These are phyloP conservation scores for Drosophila fuyamai DNA, from an alignment of 1,140 invertebrate species.

Conservation along the genomic window DNA sequence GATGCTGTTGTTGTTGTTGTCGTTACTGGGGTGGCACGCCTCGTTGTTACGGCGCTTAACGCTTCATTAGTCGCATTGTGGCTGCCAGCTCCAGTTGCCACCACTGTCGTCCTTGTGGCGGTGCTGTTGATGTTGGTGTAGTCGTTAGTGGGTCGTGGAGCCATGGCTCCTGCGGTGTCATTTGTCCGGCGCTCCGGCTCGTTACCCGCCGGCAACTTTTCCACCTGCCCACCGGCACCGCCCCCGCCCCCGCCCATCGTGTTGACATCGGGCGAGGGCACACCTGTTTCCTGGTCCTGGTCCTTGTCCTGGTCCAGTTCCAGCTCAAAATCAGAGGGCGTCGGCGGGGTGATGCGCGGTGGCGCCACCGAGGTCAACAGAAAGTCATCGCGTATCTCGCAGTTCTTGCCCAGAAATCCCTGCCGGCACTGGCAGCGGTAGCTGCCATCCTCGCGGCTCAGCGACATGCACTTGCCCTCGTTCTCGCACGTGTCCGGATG, in stretches of 20 bases:
- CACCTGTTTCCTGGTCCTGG: constrained; percentile 30
- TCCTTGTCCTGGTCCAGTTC: constrained; percentile 7
- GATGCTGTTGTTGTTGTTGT: too few species aligned
- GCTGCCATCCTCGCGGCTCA: constrained; percentile 90
- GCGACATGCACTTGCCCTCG: constrained; percentile 91
- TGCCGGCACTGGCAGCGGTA: constrained; percentile 89
- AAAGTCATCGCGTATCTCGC: constrained; percentile 86
- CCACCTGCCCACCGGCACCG: not conserved
- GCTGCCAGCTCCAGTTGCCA: constrained; percentile 47
- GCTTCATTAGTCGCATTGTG: constrained; percentile 78
- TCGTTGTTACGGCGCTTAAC: constrained; percentile 67
- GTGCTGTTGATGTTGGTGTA: not conserved
- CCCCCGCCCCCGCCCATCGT: not conserved
- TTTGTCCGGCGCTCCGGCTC: constrained; percentile 49
- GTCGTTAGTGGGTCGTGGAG: not conserved
- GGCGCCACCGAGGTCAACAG: constrained; percentile 74
- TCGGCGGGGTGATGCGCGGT: constrained; percentile 84
- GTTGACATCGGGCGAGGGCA: constrained; percentile 34
- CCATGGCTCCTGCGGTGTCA: constrained; percentile 24
- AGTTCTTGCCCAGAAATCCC: constrained; percentile 87
- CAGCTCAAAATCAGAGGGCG: constrained; percentile 27
- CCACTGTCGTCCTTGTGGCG: constrained; percentile 14
- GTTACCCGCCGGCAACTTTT: constrained; percentile 49
- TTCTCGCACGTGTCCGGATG: constrained; percentile 90
- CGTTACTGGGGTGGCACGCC: constrained; percentile 33